phyloP scores from a whole-genome alignment of 2,888 invertebrate species.

The Polyommatus iphigenia region DNA sequence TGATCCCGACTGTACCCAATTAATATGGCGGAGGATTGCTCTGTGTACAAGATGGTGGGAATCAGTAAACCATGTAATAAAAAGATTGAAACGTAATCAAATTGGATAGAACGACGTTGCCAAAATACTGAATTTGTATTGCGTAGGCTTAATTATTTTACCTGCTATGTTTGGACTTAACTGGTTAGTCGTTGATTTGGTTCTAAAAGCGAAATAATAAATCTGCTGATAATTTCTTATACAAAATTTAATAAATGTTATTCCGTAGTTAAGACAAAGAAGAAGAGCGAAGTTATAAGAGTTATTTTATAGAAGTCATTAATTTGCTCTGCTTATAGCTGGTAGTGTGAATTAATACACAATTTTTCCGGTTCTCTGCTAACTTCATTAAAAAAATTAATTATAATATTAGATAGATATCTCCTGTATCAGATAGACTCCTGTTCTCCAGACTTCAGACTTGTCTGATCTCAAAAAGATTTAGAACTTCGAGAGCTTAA shows the following conservation, averaged over 20 bases:
- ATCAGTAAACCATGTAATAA: constrained; percentile 15
- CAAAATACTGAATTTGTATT: not conserved
- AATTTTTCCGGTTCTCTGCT: too few species aligned
- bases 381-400: too few species aligned
- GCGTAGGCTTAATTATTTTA: not conserved
- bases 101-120: not conserved
- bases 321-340: too few species aligned
- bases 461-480: not conserved
- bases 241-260: too few species aligned
- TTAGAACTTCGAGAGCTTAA: not conserved
- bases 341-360: too few species aligned
- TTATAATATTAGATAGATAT: too few species aligned
- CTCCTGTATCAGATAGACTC: too few species aligned
- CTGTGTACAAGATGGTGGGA: not conserved
- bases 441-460: not conserved
- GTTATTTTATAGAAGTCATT: too few species aligned
- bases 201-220: too few species aligned
- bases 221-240: too few species aligned
- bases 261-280: too few species aligned
- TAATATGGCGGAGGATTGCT: not conserved
- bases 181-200: not conserved
- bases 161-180: not conserved
- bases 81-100: constrained; percentile 28
- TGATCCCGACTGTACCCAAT: not conserved
- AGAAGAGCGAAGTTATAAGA: too few species aligned